Percentiles rank a stretch among this genome's conserved stretches.
phyloP scores from a whole-genome alignment of 2,888 invertebrate species.

The Caenorhabditis sp. region DNA sequence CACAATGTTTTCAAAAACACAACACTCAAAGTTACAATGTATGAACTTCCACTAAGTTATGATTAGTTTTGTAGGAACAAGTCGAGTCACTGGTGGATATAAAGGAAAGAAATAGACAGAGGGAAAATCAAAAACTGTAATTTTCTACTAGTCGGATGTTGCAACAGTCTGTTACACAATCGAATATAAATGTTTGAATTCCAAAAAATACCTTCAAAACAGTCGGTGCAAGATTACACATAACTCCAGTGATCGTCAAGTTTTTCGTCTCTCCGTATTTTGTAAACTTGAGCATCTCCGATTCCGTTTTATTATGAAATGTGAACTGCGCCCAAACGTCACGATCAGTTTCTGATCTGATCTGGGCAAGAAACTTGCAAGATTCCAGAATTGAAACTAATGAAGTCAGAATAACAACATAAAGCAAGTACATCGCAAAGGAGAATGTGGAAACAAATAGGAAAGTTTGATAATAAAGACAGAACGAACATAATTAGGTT shows the following conservation, averaged over 20 bases:
- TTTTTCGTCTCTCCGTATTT: conserved; percentile 46
- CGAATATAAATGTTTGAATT: not conserved
- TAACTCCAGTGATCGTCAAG: conserved; percentile 32
- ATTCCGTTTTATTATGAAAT: conserved; percentile 44
- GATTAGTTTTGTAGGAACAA: too few species aligned
- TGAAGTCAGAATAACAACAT: not conserved
- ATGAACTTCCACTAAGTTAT: too few species aligned
- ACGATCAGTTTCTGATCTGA: conserved; percentile 48
- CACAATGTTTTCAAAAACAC: too few species aligned
- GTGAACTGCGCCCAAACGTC: conserved; percentile 57
- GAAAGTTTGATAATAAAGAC: not conserved
- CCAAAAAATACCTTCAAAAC: conserved; percentile 45
- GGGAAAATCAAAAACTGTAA: too few species aligned
- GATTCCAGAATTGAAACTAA: not conserved
- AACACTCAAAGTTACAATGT: too few species aligned
- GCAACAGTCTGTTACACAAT: too few species aligned
- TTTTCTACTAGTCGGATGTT: too few species aligned
- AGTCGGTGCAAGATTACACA: conserved; percentile 56
- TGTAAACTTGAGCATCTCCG: conserved; percentile 43
- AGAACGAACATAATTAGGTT: conserved; percentile 27
- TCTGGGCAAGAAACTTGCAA: conserved; percentile 40
- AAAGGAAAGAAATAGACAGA: too few species aligned
- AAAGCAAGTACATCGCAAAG: not conserved
- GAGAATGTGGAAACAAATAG: not conserved
- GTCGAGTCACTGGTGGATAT: too few species aligned